Conservation (phyloP, 2,888 invertebrate genomes). For the Pantelozetes paolii region DNA sequence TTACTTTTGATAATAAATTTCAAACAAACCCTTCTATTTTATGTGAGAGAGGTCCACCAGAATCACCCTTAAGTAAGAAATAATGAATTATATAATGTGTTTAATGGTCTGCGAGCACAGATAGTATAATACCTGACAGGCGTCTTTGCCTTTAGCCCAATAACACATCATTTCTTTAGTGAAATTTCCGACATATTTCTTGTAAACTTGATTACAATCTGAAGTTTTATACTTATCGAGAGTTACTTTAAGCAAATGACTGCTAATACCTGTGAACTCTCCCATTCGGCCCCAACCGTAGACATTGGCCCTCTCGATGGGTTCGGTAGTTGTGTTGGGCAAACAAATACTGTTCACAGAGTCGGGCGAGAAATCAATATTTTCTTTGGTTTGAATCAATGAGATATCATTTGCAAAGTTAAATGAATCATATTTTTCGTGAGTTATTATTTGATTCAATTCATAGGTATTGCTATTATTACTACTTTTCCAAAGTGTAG, state of each 20-base stretch:
- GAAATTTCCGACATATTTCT: not conserved
- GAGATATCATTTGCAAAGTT: constrained; percentile 31
- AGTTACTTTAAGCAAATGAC: not conserved
- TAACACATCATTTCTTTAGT: constrained; percentile 21
- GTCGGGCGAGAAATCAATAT: not conserved
- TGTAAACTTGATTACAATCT: not conserved
- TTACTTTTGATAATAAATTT: not conserved
- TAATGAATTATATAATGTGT: too few relatives aligned
- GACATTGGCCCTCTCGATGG: not conserved
- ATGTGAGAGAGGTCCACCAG: constrained; percentile 43
- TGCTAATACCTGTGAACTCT: not conserved
- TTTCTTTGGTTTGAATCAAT: constrained; percentile 32
- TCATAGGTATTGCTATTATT: not conserved
- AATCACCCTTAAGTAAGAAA: constrained; percentile 36
- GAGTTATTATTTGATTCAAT: not conserved
- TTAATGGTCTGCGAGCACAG: not conserved
- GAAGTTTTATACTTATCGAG: not conserved
- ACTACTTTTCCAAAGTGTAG: not conserved
- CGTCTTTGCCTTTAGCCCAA: not conserved
- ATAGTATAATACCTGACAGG: not conserved
- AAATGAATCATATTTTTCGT: not conserved
- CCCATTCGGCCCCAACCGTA: constrained; percentile 13
- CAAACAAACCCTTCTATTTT: not conserved
- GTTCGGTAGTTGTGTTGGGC: not conserved
- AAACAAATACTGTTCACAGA: constrained; percentile 2